Base-by-base conservation (phyloP, 23 tunicate genomes). In the Phallusia fumigata region DNA sequence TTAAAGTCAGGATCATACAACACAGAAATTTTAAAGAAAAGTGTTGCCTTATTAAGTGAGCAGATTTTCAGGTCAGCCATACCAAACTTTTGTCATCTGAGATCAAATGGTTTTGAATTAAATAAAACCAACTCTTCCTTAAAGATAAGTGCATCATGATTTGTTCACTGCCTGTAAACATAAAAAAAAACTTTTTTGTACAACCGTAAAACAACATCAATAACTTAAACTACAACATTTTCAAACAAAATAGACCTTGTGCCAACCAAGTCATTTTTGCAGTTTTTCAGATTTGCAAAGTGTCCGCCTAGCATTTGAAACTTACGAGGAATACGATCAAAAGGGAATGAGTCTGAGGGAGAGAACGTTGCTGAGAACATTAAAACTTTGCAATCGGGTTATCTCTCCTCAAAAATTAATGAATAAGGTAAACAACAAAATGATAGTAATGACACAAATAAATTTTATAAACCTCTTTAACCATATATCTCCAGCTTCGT, bases 311-410 rank as follows among this genome's bases (percentile, higher is more conserved):
- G 90, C 97, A 11, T 92, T 79, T 64, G 85, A 92, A 76, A 33
- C 83, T 34, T 86, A 83, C 45, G 97, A 92, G 80, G 91, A 87
- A 5, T 92, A 83, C 75, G 97, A 92, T 77, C 91, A 92, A 65
- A 65, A 82, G 18, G 97, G 97, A 40, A 92, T 92, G 97, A 80
- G 36, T 31, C 69, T 84, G 28, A 65, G 64, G 30, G 91, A 83
- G 32, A 21, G 28, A 36, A 92, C 85, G 12, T 72, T 92, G 30
- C 75, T 92, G 18, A 79, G 86, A 84, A 53, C 97, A 5, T 65
- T 92, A 35, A 92, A 92, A 72, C 52, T 87, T 50, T 92, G 97
- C 49, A 85, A 79, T 0, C 32, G 90, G 16, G 97, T 92, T 50
- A 76, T 87, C 0, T 73, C 97, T 21, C 97, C 97, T 2, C 74